Evolutionary conservation across 2,888 invertebrate genomes (phyloP).

Genomic region (Xanthorhoe designata): DNA sequence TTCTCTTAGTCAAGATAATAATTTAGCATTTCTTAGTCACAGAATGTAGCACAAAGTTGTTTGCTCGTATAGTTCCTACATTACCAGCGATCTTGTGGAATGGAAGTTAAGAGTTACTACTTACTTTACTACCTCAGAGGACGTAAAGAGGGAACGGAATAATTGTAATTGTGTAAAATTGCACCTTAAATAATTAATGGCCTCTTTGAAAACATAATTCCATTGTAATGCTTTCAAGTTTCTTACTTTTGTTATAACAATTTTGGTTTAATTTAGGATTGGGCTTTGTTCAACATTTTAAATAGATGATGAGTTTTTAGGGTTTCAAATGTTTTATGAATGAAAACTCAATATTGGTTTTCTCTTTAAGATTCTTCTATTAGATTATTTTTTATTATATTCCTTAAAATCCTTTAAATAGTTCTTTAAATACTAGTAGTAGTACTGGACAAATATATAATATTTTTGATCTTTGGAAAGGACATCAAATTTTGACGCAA

Average conservation of each 20-base stretch:
- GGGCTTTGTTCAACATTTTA: background rate
- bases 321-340: background rate
- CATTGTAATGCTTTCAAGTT: slow-evolving; percentile 22
- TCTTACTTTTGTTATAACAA: slow-evolving; percentile 4
- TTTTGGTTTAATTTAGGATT: slow-evolving; percentile 3
- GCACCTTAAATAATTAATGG: slow-evolving; percentile 26
- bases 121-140: slow-evolving; percentile 28
- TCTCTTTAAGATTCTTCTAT: background rate
- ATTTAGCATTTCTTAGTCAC: no score
- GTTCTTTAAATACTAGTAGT: no score
- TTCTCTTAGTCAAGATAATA: no score
- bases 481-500: no score
- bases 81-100: slow-evolving; percentile 14
- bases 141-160: slow-evolving; percentile 22
- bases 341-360: background rate
- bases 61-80: slow-evolving; percentile 10
- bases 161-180: slow-evolving; percentile 32
- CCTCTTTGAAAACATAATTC: slow-evolving; percentile 22
- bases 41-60: background rate
- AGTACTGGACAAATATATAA: no score
- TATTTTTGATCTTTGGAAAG: no score
- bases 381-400: background rate
- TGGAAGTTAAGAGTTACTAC: slow-evolving; percentile 25
- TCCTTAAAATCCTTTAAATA: no score
- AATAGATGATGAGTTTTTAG: background rate